A percentile compares a stretch with the other conserved stretches of the same genome.
Conservation (phyloP, 1,140 invertebrate genomes). For the Nephotettix cincticeps region DNA sequence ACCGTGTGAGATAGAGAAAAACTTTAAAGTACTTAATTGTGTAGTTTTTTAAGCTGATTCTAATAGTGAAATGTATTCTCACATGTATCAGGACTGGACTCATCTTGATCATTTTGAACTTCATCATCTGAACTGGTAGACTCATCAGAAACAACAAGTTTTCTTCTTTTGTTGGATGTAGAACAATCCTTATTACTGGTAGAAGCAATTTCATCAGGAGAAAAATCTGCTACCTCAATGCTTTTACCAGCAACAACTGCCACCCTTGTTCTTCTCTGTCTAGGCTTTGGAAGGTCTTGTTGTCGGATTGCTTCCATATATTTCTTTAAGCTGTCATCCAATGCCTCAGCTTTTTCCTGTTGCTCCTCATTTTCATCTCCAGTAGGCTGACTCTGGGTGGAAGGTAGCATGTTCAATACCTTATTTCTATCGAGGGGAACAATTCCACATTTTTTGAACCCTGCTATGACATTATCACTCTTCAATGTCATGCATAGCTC, state of each 20-base stretch:
- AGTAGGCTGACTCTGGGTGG: too few relatives aligned
- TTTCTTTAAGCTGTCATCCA: slow-evolving; percentile 19
- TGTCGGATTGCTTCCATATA: slow-evolving; percentile 8
- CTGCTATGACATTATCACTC: slow-evolving; percentile 36
- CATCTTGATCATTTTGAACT: too few relatives aligned
- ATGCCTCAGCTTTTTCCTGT: background rate
- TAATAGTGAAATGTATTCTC: background rate
- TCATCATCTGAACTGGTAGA: too few relatives aligned
- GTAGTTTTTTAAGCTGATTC: too few relatives aligned
- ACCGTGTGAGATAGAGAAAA: too few relatives aligned
- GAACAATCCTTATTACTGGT: too few relatives aligned
- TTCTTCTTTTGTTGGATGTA: too few relatives aligned
- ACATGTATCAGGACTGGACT: slow-evolving; percentile 14
- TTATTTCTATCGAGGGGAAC: slow-evolving; percentile 37
- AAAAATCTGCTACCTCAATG: background rate
- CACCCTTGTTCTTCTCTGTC: slow-evolving; percentile 23
- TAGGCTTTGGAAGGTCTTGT: background rate
- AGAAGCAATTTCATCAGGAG: background rate
- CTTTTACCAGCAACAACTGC: slow-evolving; percentile 12
- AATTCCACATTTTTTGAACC: slow-evolving; percentile 41
- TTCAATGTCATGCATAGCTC: slow-evolving; percentile 34
- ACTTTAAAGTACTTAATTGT: too few relatives aligned
- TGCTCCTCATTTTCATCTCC: background rate
- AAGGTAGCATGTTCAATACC: slow-evolving; percentile 29
- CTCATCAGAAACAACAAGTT: too few relatives aligned